These are phyloP conservation scores for Engystomops pustulosus DNA, from an alignment of 2,113 vertebrate genomes.

Conservation along the genomic window DNA sequence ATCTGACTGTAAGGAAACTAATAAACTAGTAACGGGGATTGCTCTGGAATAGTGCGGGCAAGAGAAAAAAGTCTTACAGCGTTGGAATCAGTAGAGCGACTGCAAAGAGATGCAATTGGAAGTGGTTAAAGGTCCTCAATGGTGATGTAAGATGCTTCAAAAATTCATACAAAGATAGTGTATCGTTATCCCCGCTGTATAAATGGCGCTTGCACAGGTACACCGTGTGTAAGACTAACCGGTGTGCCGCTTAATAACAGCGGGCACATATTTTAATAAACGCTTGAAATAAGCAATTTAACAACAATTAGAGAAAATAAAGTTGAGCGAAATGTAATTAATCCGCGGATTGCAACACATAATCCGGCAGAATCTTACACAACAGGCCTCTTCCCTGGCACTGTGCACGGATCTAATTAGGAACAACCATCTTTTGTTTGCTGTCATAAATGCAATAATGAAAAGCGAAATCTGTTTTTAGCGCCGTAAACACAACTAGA, in stretches of 20 bases:
- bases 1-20: too few species aligned
- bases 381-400: conserved; percentile 43
- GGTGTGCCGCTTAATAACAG: not conserved
- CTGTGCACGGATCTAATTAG: conserved; percentile 42
- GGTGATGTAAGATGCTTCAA: too few species aligned
- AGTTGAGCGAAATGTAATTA: conserved; percentile 6
- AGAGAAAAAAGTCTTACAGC: too few species aligned
- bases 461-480: conserved; percentile 59
- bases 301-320: conserved; percentile 15
- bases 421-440: conserved; percentile 56
- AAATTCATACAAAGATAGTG: too few species aligned
- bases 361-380: conserved; percentile 5
- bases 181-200: too few species aligned
- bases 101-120: too few species aligned
- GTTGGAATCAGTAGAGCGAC: too few species aligned
- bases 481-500: conserved; percentile 43
- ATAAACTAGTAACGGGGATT: too few species aligned
- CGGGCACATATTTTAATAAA: conserved; percentile 30
- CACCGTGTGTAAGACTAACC: not conserved
- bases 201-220: not conserved
- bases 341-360: conserved; percentile 14
- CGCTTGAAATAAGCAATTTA: conserved; percentile 7
- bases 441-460: conserved; percentile 54
- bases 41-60: too few species aligned
- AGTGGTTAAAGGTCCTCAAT: too few species aligned